phyloP scores from a whole-genome alignment of 2,113 vertebrate species.

The Neodon shergylaensis region DNA sequence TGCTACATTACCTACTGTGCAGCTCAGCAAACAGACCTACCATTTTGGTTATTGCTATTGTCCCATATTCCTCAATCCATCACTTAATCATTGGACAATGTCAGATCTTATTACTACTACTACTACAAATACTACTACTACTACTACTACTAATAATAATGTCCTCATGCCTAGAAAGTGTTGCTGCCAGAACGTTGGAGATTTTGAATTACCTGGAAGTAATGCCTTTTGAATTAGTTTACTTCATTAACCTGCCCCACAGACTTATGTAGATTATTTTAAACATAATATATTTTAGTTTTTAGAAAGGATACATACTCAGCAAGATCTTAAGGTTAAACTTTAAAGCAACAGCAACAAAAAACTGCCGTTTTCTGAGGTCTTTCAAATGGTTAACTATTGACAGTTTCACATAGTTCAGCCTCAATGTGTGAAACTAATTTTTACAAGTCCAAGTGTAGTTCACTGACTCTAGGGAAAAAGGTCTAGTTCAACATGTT shows the following conservation, averaged over 20 bases:
- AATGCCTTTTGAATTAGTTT: constrained; percentile 4
- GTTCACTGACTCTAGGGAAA: not conserved
- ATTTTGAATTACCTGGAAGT: constrained; percentile 16
- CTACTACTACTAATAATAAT: not conserved
- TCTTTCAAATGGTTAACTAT: not conserved
- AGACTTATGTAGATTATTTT: not conserved
- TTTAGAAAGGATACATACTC: not conserved
- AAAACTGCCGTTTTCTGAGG: not conserved
- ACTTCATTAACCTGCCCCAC: not conserved
- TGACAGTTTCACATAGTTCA: not conserved
- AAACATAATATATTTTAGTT: not conserved
- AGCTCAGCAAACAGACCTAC: not conserved
- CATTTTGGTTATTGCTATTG: not conserved
- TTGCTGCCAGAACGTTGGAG: not conserved
- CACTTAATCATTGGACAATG: not conserved
- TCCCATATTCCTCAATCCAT: not conserved
- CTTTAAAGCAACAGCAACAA: not conserved
- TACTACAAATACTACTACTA: too few species aligned
- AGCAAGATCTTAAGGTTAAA: not conserved
- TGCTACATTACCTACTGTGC: not conserved
- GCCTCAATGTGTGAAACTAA: constrained; percentile 16
- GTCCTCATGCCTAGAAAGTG: not conserved
- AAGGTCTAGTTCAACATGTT: not conserved
- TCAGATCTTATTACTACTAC: too few species aligned
- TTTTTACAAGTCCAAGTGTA: not conserved